Evolutionary conservation across 2,888 invertebrate species (phyloP), one percentile per base, ranked within the genome.

Genomic region (Imbricaverruca yamaguchii): DNA sequence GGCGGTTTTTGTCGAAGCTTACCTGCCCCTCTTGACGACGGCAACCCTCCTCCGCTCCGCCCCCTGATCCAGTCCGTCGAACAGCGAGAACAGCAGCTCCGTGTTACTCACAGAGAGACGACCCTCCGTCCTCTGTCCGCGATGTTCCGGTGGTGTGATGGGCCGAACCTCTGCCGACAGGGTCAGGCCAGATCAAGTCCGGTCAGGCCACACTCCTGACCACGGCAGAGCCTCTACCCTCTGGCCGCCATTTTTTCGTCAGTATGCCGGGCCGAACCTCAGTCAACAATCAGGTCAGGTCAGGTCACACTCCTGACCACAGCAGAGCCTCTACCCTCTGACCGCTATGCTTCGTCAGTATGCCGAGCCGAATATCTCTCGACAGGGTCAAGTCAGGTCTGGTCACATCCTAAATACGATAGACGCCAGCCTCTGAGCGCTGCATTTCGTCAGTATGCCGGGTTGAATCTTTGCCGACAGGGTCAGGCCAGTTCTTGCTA

Each of bases 61-160:
- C 21, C 81, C 81, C 63, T 82, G 82, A n/a, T 84, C 84, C 21
- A 89, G 86, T 11, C 86, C 86, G 81, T 88, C 87, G 85, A 89
- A 89, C 80, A 89, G 85, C 83, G 88, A 88, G 84, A 88, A 87
- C n/a, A 89, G 85, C 39, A 89, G 86, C 79, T 89, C 89, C 10
- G 89, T 88, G 85, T 89, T 88, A 56, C 82, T 82, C n/a, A 83
- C 83, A 56, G 82, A 83, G 80, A 83, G 78, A 15, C 80, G 53
- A 55, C 63, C 67, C 55, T 81, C 80, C 11, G 63, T 23, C 56
- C 59, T 23, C 59, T 23, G 63, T 9, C 53, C 53, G 18, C 55
- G 9, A 1, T 82, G 82, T 11, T 80, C 82, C 10, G 83, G 82
- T 21, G 83, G 83, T 10, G 83, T 83, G 61, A 82, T 82, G 1